Conservation (phyloP, 2,888 invertebrate species). For the Tethea ocularis region DNA sequence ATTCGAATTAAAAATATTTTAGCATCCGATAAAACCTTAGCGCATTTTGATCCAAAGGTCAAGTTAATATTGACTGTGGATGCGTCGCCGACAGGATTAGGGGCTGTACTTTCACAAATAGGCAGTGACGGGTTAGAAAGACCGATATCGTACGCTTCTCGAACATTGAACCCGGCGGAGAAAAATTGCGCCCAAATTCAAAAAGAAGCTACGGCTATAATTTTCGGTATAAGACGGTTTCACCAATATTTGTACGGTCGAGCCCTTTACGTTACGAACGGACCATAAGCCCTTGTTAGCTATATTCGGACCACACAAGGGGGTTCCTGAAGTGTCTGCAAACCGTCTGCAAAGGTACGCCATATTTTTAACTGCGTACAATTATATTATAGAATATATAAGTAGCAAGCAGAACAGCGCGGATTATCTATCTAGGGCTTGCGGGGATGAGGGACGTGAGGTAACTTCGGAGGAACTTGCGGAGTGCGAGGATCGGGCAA, state of each 20-base stretch:
- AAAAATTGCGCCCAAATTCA: constrained; percentile 31
- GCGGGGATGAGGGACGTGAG: too few species aligned
- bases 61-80: constrained; percentile 32
- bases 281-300: constrained; percentile 36
- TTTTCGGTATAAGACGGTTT: constrained; percentile 19
- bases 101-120: constrained; percentile 26
- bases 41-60: constrained; percentile 28
- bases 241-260: constrained; percentile 33
- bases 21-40: constrained; percentile 24
- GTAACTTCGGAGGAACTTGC: too few species aligned
- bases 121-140: constrained; percentile 14
- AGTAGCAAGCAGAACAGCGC: too few species aligned
- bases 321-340: constrained; percentile 35
- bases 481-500: too few species aligned
- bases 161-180: constrained; percentile 19
- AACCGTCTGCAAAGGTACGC: constrained; percentile 36
- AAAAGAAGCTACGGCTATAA: constrained; percentile 30
- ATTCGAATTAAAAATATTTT: constrained; percentile 21
- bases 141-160: constrained; percentile 14
- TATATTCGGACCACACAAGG: constrained; percentile 33
- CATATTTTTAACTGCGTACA: too few species aligned
- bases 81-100: constrained; percentile 28
- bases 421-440: too few species aligned
- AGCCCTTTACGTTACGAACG: constrained; percentile 30
- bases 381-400: too few species aligned